Evolutionary conservation across 2,888 invertebrate genomes (phyloP), one percentile per base, ranked within the genome.

Genomic region (Cistogaster globosa): DNA sequence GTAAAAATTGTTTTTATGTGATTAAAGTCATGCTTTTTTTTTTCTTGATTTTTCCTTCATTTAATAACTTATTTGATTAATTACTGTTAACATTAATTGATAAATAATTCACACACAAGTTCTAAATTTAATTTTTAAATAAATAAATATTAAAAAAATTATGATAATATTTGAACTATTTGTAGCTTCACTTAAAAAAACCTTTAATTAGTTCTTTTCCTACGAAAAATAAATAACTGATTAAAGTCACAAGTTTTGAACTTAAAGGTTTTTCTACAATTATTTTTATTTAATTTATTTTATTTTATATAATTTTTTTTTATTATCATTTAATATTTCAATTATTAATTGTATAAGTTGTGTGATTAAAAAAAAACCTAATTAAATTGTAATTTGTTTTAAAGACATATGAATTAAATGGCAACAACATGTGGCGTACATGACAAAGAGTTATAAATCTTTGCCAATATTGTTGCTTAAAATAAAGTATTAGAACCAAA

Each of bases 71-170:
- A 68, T 86, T 83, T 87, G 81, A 79, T 88, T 90, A 89, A 90
- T 89, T 89, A 88, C 87, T 87, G 81, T 86, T 87, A 78, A 86
- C 87, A 87, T 85, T 90, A 90, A 90, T 90, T 90, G 90, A 88
- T 87, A 90, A 90, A 90, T 90, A 90, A 90, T 90, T 89, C 87
- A 53, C 77, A 67, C 55, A 72, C n/a, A 65, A 32, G 51, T 78
- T 67, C 62, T 18, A 78, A 60, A 55, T 60, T 62, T 69, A 71
- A 62, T 53, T 65, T 65, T 32, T 36, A 20, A 36, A 60, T 71
- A 65, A 76, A 60, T 83, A 67, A 62, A 57, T 74, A 55, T 62
- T 36, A 74, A 62, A 22, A 62, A 60, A 53, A 60, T 51, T 57
- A 68, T 53, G 55, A 69, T 62, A 81, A 68, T 76, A 71, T 69